These are phyloP conservation scores for Anneissia japonica DNA, from an alignment of 35 echinoderm and acorn worm genomes.

Conservation along the genomic window DNA sequence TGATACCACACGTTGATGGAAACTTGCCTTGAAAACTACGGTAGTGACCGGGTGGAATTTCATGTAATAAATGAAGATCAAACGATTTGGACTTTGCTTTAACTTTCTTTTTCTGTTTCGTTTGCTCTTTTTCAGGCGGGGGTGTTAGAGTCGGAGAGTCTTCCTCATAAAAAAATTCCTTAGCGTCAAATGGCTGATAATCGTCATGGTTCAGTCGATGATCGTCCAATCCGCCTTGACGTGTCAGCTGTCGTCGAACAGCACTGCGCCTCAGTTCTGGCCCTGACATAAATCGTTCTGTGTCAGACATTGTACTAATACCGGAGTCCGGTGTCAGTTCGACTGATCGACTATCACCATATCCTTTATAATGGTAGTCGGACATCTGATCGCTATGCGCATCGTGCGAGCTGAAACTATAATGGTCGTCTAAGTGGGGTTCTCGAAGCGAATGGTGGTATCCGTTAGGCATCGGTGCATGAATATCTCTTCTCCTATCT, in stretches of 20 bases:
- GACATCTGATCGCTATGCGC: neutral
- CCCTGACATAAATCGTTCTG: slow-evolving; percentile 46
- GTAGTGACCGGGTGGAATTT: slow-evolving; percentile 85
- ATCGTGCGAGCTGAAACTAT: neutral
- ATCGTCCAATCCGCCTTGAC: slow-evolving; percentile 73
- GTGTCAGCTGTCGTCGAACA: slow-evolving; percentile 55
- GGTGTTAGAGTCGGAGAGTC: neutral
- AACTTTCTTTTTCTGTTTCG: slow-evolving; percentile 59
- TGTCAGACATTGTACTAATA: slow-evolving; percentile 88
- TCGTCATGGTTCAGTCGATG: slow-evolving; percentile 8
- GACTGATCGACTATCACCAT: slow-evolving; percentile 35
- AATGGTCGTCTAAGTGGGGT: neutral
- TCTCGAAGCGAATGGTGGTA: neutral
- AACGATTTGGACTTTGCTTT: slow-evolving; percentile 69
- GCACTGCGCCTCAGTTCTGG: slow-evolving; percentile 26
- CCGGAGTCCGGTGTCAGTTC: slow-evolving; percentile 98
- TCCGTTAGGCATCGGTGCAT: neutral
- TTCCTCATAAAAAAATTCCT: neutral
- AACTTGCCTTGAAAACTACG: slow-evolving; percentile 87
- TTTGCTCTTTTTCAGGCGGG: slow-evolving; percentile 13
- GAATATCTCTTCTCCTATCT: neutral
- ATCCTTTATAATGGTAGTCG: neutral
- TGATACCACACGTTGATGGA: slow-evolving; percentile 70
- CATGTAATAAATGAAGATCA: slow-evolving; percentile 18
- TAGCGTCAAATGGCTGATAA: neutral